phyloP scores from a whole-genome alignment of 2,888 invertebrate genomes.

The Parnassius smintheus region DNA sequence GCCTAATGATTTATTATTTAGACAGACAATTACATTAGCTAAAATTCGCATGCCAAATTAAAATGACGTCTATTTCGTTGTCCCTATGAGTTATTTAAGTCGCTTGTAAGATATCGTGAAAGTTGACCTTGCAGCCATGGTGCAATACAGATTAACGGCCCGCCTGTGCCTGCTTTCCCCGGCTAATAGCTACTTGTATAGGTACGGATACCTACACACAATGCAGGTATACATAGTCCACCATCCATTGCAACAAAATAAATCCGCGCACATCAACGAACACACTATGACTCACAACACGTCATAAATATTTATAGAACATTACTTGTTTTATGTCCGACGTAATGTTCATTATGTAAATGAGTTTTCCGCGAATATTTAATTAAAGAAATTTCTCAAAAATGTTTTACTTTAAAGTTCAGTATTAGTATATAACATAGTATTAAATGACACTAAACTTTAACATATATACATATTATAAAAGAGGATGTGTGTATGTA shows the following conservation, averaged over 20 bases:
- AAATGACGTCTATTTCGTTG: too few relatives aligned
- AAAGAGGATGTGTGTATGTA: too few relatives aligned
- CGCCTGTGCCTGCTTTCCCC: slow-evolving; percentile 62
- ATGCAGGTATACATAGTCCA: slow-evolving; percentile 26
- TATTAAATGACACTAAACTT: not conserved
- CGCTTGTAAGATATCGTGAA: slow-evolving; percentile 51
- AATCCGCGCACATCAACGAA: slow-evolving; percentile 34
- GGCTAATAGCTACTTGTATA: slow-evolving; percentile 33
- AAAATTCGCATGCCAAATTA: too few relatives aligned
- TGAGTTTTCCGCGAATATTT: slow-evolving; percentile 20
- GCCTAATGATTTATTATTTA: too few relatives aligned
- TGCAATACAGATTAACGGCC: slow-evolving; percentile 53
- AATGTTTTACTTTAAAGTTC: not conserved
- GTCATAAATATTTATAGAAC: slow-evolving; percentile 70
- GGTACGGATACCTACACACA: slow-evolving; percentile 30
- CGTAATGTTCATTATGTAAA: slow-evolving; percentile 23
- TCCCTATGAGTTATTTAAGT: too few relatives aligned
- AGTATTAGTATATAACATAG: not conserved
- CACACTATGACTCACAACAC: slow-evolving; percentile 51
- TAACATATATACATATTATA: too few relatives aligned
- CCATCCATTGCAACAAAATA: slow-evolving; percentile 36
- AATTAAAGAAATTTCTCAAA: slow-evolving; percentile 21
- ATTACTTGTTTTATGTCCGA: slow-evolving; percentile 35
- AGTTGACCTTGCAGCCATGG: slow-evolving; percentile 68
- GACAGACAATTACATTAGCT: too few relatives aligned